Conservation (phyloP, 1,140 invertebrate genomes). For the Platyura marginata region DNA sequence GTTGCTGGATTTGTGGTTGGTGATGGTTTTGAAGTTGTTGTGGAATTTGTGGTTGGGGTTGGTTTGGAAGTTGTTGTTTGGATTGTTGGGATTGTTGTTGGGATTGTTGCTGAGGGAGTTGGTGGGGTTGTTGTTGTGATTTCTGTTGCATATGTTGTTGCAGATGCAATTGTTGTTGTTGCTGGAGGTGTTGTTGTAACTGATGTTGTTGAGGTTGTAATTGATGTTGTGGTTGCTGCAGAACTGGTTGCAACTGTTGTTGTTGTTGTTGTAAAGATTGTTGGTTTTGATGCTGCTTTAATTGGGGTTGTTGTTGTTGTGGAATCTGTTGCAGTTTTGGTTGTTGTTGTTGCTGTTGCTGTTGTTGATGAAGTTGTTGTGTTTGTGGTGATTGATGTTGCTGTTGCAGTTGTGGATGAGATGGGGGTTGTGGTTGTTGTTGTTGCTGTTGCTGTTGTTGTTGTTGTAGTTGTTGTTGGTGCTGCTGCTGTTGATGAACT, state of each 20-base stretch:
- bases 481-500: no score
- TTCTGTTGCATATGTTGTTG: no score
- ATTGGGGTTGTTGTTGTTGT: constrained; percentile 4
- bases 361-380: constrained; percentile 6
- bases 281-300: constrained; percentile 12
- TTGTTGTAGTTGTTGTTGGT: no score
- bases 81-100: background rate
- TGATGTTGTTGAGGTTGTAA: no score
- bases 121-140: no score
- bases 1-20: constrained; percentile 9
- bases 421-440: no score
- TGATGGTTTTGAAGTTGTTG: constrained; percentile 8
- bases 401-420: constrained; percentile 5
- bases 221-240: constrained; percentile 5
- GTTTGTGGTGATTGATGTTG: constrained; percentile 9
- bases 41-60: background rate
- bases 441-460: no score
- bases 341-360: constrained; percentile 5
- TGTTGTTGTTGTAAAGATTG: constrained; percentile 6
- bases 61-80: background rate
- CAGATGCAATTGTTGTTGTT: no score
- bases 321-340: background rate
- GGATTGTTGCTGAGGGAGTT: no score
- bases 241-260: constrained; percentile 8
- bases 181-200: no score